Conservation (phyloP, 2,113 vertebrate species). For the Plotosus lineatus region DNA sequence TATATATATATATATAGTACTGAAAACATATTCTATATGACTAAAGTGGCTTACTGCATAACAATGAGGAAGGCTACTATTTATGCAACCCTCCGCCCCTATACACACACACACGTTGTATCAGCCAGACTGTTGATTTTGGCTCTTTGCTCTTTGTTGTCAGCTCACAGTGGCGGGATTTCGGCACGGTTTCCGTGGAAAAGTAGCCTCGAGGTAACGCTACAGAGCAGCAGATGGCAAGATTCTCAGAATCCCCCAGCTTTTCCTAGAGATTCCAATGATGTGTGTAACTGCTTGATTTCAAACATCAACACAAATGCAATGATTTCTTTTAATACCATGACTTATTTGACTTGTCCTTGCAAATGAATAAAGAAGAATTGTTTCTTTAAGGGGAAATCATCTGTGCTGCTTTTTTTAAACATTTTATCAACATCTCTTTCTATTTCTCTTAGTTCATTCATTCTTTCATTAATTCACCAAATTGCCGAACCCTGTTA, state of each 20-base stretch:
- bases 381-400: constrained; percentile 17
- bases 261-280: constrained; percentile 42
- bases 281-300: constrained; percentile 30
- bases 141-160: constrained; percentile 48
- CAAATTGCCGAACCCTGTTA: too few species aligned
- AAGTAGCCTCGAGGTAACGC: constrained; percentile 53
- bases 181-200: constrained; percentile 56
- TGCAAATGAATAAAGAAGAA: constrained; percentile 11
- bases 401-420: constrained; percentile 17
- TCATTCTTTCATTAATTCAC: too few species aligned
- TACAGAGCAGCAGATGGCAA: constrained; percentile 35
- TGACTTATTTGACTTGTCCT: constrained; percentile 28
- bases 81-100: constrained; percentile 48
- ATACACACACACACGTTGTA: constrained; percentile 33
- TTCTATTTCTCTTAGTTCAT: too few species aligned
- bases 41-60: not conserved
- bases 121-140: constrained; percentile 53
- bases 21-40: not conserved
- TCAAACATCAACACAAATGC: constrained; percentile 29
- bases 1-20: too few species aligned
- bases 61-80: constrained; percentile 47
- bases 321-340: constrained; percentile 41
- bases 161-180: constrained; percentile 40
- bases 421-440: not conserved
- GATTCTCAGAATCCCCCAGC: constrained; percentile 39